Conservation (phyloP, 2,113 vertebrate genomes). For the Esox niger region DNA sequence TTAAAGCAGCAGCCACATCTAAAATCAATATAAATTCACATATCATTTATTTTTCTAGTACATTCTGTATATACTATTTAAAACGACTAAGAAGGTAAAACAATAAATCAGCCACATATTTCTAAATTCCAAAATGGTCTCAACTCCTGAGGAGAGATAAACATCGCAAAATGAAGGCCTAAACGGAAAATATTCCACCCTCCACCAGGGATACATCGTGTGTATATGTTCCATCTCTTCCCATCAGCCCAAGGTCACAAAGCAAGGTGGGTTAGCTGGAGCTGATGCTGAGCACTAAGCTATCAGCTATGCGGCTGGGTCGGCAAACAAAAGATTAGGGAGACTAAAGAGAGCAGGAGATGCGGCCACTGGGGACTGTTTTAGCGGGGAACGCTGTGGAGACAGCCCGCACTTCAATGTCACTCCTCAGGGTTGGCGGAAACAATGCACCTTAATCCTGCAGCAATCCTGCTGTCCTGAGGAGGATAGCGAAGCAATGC, state of each 20-base stretch:
- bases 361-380: constrained; percentile 13
- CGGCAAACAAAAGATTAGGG: constrained; percentile 30
- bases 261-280: constrained; percentile 17
- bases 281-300: constrained; percentile 4
- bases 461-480: constrained; percentile 50
- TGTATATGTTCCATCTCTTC: constrained; percentile 10
- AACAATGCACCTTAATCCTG: constrained; percentile 66
- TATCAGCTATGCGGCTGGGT: constrained; percentile 39
- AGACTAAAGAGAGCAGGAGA: constrained; percentile 38
- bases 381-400: constrained; percentile 36
- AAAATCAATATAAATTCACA: too few relatives aligned
- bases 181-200: constrained; percentile 8
- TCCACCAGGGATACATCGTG: constrained; percentile 9
- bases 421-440: constrained; percentile 47
- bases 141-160: constrained; percentile 2
- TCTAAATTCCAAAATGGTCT: constrained; percentile 8
- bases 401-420: constrained; percentile 59
- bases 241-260: constrained; percentile 19
- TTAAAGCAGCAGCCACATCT: too few relatives aligned
- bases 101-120: not conserved
- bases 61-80: not conserved
- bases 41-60: not conserved
- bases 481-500: constrained; percentile 52
- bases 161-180: not conserved
- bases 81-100: not conserved